Evolutionary conservation across 2,888 invertebrate species (phyloP).

Genomic region (Halocaridina rubra): DNA sequence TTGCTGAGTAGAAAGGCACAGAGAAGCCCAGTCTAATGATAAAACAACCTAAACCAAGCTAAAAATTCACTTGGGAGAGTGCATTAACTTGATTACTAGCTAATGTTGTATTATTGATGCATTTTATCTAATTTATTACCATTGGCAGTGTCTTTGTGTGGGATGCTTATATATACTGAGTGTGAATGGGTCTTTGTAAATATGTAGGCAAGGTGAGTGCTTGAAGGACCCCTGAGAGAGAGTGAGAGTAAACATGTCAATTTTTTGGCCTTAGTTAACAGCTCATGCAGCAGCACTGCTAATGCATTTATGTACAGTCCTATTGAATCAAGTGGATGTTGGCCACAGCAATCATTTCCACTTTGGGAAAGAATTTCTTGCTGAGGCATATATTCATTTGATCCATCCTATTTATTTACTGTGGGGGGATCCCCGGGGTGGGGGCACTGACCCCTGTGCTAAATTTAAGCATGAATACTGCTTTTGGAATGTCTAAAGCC

Average conservation of each 20-base stretch:
- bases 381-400: background rate
- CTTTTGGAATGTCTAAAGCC: too few species aligned
- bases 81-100: too few species aligned
- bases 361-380: background rate
- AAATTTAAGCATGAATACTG: too few species aligned
- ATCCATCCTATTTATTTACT: background rate
- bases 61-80: too few species aligned
- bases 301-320: conserved; percentile 58
- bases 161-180: background rate
- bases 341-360: conserved; percentile 7
- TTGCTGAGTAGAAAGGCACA: too few species aligned
- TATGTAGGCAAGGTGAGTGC: conserved; percentile 25
- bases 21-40: too few species aligned
- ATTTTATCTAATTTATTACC: too few species aligned
- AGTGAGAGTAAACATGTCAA: background rate
- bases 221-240: conserved; percentile 24
- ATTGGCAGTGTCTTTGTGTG: background rate
- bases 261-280: background rate
- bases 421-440: background rate
- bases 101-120: too few species aligned
- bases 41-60: too few species aligned
- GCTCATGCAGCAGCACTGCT: conserved; percentile 53
- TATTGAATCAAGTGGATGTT: conserved; percentile 48
- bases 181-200: background rate
- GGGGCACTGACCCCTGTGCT: background rate